These are phyloP conservation scores for Sakesphorus luctuosus DNA, from an alignment of 2,113 vertebrate genomes.

Conservation along the genomic window DNA sequence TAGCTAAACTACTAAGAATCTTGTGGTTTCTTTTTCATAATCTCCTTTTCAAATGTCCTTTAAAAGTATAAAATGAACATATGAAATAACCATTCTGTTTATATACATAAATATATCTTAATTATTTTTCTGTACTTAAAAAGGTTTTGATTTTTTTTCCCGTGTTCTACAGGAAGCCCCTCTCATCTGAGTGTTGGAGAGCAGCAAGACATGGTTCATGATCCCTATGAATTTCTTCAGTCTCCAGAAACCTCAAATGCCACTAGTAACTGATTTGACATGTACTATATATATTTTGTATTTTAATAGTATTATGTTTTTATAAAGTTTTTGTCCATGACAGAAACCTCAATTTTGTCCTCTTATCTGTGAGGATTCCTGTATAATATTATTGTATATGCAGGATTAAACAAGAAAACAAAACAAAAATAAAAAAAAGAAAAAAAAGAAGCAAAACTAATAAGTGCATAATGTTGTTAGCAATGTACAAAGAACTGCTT, in stretches of 20 bases:
- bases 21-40: background rate
- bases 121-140: background rate
- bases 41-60: background rate
- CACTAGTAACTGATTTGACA: slow-evolving; percentile 53
- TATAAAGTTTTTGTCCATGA: slow-evolving; percentile 52
- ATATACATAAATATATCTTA: background rate
- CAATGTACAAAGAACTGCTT: background rate
- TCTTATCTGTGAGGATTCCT: slow-evolving; percentile 39
- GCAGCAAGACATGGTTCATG: slow-evolving; percentile 89
- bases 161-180: slow-evolving; percentile 84
- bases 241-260: slow-evolving; percentile 87
- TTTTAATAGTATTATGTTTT: slow-evolving; percentile 30
- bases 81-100: background rate
- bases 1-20: background rate
- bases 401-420: background rate
- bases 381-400: background rate
- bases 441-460: background rate
- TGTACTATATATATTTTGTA: slow-evolving; percentile 6
- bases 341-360: slow-evolving; percentile 26
- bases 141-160: background rate
- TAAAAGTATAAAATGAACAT: background rate
- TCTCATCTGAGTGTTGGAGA: slow-evolving; percentile 90
- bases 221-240: slow-evolving; percentile 96
- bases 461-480: background rate
- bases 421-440: background rate